Evolutionary conservation across 35 echinoderm and acorn worm genomes (phyloP), one percentile per base, ranked within the genome.

Genomic region (Strongylocentrotus purpuratus): DNA sequence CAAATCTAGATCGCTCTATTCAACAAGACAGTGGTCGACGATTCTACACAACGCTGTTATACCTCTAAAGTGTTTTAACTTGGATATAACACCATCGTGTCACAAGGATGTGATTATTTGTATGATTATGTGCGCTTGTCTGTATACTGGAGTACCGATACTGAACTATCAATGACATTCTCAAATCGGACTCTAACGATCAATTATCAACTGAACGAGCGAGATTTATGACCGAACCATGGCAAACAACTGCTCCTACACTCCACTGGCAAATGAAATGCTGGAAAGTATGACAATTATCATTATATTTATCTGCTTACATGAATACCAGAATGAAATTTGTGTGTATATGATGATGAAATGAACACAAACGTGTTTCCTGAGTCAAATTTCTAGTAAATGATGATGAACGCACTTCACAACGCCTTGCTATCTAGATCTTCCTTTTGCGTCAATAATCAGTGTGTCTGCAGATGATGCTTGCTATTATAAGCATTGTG

Each of bases 241-340:
- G 87, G 87, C 32, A 7, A 11, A 45, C 2, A 89, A 89, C 31
- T 89, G 87, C 31, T 45, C 87, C 32, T 89, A 89, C 33, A 89
- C 87, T 45, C 87, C 87, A 8, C 87, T 89, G 32, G 32, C 87
- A 28, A 45, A 89, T 25, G 87, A 89, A 89, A 89, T 89, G 87
- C 45, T 89, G 87, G 87, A 33, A 45, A 46, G 87, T 89, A 89
- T 18, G 87, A 45, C 85, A 55, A 15, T 89, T 13, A 89, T 46
- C 45, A 33, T 88, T 88, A 5, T 33, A 88, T 89, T 35, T 13
- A 10, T 89, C 9, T 89, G 32, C 32, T 31, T 18, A 59, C 4
- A 14, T 59, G 1, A 0, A 59, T 10, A 59, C 9, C 4, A 59
- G 52, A 9, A 59, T 59, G 35, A 41, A 0, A 41, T 41, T 41